Evolutionary conservation across 2,888 invertebrate genomes (phyloP).

Genomic region (Carterocephalus palaemon): DNA sequence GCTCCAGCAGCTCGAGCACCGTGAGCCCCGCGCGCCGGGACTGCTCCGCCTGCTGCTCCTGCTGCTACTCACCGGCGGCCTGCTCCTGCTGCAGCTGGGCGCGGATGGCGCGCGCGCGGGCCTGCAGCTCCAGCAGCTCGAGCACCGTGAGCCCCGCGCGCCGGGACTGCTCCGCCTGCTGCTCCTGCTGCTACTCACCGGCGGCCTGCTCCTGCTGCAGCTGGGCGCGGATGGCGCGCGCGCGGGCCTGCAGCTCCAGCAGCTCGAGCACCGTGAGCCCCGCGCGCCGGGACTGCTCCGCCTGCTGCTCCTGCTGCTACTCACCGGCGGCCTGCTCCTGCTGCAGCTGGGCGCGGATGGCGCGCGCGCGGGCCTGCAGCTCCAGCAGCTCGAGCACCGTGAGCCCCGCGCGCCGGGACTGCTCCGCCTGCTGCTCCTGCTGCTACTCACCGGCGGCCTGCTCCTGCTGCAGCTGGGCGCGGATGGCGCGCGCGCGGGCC

Average conservation of each 20-base stretch:
- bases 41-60: too few relatives aligned
- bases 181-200: slow-evolving; percentile 45
- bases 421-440: too few relatives aligned
- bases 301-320: too few relatives aligned
- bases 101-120: slow-evolving; percentile 83
- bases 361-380: slow-evolving; percentile 83
- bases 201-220: slow-evolving; percentile 78
- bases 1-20: slow-evolving; percentile 82
- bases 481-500: slow-evolving; percentile 82
- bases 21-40: slow-evolving; percentile 76
- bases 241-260: slow-evolving; percentile 83
- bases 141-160: slow-evolving; percentile 81
- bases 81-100: slow-evolving; percentile 83
- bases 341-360: slow-evolving; percentile 83
- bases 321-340: slow-evolving; percentile 71
- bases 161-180: slow-evolving; percentile 42
- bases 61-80: slow-evolving; percentile 43
- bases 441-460: slow-evolving; percentile 42
- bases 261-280: slow-evolving; percentile 83
- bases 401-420: slow-evolving; percentile 68
- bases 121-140: slow-evolving; percentile 84
- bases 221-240: slow-evolving; percentile 84
- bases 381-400: slow-evolving; percentile 84
- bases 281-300: slow-evolving; percentile 48
- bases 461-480: too few relatives aligned